Base-by-base conservation (phyloP, 2,113 vertebrate genomes). In the Fukomys damarensis region DNA sequence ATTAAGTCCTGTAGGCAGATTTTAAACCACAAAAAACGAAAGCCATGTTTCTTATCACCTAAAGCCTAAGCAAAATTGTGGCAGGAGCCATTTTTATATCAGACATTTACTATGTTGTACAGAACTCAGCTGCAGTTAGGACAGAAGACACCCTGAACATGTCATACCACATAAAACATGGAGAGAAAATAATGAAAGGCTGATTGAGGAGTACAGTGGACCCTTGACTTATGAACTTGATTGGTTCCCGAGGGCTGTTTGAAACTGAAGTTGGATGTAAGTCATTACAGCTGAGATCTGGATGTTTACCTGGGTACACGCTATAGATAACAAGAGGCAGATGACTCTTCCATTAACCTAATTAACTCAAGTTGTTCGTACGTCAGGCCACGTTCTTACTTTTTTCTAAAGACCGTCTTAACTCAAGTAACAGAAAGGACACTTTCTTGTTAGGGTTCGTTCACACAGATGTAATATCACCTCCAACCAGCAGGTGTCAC, bases 401-500 rank as follows among this genome's bases (percentile, higher is more conserved):
- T 20, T 13, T 35, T 74, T 89, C 46, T 38, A 54, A 49, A 86
- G 72, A 46, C 28, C 19, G 7, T 17, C 52, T 63, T 65, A n/a
- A 35, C 41, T 70, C 70, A 68, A 63, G 30, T 52, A 38, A 68
- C 0, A 58, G 20, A 63, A 84, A 59, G 0, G 26, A 30, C 2
- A 8, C 54, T 76, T 52, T 11, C 35, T 82, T 28, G 41, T 0
- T 30, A 41, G 61, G 59, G 2, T 74, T 86, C 41, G 41, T 79
- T 49, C 89, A 61, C n/a, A 58, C 0, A 22, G 59, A 86, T 86
- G 95, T 63, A 61, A 30, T 97, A 80, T 20, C 95, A 24, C 38
- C 52, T 56, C 0, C 0, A 0, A 80, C 96, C 98, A 94, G 95
- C 83, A 96, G 94, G 41, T 56, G 96, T 3, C 91, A 65, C 58